phyloP scores from a whole-genome alignment of 2,113 vertebrate genomes.

The Mustela nigripes region DNA sequence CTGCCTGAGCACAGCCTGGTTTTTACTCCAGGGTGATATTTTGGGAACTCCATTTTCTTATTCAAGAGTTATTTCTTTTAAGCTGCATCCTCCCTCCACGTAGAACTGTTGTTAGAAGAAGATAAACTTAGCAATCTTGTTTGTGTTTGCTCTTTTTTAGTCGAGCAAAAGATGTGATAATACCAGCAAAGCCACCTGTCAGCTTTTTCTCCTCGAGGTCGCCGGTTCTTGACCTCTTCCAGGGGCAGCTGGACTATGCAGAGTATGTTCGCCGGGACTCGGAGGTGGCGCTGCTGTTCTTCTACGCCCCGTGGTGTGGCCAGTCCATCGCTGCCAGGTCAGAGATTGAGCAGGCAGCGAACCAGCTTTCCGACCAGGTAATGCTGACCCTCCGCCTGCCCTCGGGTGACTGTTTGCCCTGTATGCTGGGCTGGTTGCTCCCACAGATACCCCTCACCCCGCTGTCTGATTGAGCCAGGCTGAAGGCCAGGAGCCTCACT shows the following conservation, averaged over 20 bases:
- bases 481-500: background rate
- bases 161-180: constrained; percentile 95
- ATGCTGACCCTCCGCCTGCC: background rate
- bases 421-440: background rate
- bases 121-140: constrained; percentile 31
- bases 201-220: constrained; percentile 94
- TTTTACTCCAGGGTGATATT: background rate
- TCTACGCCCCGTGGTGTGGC: constrained; percentile 98
- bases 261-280: constrained; percentile 92
- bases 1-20: background rate
- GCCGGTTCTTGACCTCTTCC: constrained; percentile 94
- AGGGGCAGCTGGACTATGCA: constrained; percentile 95
- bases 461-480: background rate
- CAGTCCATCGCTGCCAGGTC: constrained; percentile 93
- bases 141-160: constrained; percentile 86
- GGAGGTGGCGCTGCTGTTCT: constrained; percentile 94
- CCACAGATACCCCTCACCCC: background rate
- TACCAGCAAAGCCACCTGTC: constrained; percentile 92
- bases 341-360: constrained; percentile 94
- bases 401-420: background rate
- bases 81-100: background rate
- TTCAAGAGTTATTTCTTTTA: background rate
- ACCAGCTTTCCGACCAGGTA: constrained; percentile 94
- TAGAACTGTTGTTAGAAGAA: constrained; percentile 9
- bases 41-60: background rate